Percentiles rank a stretch among this genome's conserved stretches.
phyloP scores from a whole-genome alignment of 64 coral and sea anemone genomes.

The Porites australiensis region DNA sequence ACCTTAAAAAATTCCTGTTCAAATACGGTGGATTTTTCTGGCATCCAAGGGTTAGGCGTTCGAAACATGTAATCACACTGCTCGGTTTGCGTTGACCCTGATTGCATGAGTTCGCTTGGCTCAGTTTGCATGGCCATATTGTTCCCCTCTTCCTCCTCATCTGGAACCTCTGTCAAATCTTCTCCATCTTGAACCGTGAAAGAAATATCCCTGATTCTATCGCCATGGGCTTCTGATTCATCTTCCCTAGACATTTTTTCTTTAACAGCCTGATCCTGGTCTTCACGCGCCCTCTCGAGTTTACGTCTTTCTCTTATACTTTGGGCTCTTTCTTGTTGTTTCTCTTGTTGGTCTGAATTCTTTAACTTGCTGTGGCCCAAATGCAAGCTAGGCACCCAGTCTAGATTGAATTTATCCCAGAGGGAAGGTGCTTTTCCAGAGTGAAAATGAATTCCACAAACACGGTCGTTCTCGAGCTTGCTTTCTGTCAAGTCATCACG shows the following conservation, averaged over 20 bases:
- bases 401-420: constrained; percentile 56
- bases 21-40: not conserved
- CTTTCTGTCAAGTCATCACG: constrained; percentile 64
- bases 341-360: not conserved
- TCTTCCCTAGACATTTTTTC: not conserved
- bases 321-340: constrained; percentile 46
- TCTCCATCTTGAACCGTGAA: not conserved
- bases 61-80: no score
- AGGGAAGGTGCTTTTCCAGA: constrained; percentile 58
- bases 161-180: not conserved
- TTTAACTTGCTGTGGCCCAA: constrained; percentile 62
- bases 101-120: not conserved
- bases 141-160: not conserved
- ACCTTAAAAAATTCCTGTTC: not conserved
- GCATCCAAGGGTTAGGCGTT: no score
- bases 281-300: constrained; percentile 14
- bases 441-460: constrained; percentile 67
- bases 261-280: not conserved
- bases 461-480: constrained; percentile 39
- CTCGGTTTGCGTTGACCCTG: no score
- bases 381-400: constrained; percentile 58
- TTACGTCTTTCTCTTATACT: constrained; percentile 48
- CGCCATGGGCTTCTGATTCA: not conserved
- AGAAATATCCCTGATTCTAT: not conserved
- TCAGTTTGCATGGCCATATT: not conserved